A percentile compares a stretch with the other conserved stretches of the same genome.
Evolutionary conservation across 2,888 invertebrate species (phyloP).

Genomic region (Suillia variegata): DNA sequence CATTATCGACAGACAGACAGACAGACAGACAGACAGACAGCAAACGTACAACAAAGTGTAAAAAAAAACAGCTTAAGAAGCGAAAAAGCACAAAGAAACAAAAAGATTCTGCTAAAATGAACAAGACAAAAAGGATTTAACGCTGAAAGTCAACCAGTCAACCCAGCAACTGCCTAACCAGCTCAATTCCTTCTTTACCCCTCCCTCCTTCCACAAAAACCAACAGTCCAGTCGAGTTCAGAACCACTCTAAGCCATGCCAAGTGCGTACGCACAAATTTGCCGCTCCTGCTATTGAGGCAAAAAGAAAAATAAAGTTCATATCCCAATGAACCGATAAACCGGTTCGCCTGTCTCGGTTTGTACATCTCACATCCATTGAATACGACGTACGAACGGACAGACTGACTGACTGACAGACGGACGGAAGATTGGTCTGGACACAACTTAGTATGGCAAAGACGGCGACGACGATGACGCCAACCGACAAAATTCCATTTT

Average conservation of each 20-base stretch:
- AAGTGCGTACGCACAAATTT: constrained; percentile 5
- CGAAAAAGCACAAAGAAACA: neutral
- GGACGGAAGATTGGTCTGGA: too few species aligned
- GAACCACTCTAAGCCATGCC: neutral
- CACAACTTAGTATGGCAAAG: too few species aligned
- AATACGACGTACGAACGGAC: too few species aligned
- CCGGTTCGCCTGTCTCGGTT: too few species aligned
- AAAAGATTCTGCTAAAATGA: neutral
- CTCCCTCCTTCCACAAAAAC: too few species aligned
- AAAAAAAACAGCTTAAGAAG: neutral
- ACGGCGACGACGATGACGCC: neutral
- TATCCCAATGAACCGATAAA: too few species aligned
- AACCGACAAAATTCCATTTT: too few species aligned
- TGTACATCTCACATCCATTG: neutral
- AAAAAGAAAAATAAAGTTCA: too few species aligned
- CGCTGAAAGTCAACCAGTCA: neutral
- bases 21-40: neutral
- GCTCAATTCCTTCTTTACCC: too few species aligned
- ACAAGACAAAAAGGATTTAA: constrained; percentile 1
- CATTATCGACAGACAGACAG: neutral
- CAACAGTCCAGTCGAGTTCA: too few species aligned
- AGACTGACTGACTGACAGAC: too few species aligned
- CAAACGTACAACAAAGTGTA: neutral
- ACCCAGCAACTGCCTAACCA: neutral
- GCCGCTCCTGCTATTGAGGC: neutral